Base-by-base conservation (phyloP, 1,140 invertebrate genomes). In the Lithobius niger region DNA sequence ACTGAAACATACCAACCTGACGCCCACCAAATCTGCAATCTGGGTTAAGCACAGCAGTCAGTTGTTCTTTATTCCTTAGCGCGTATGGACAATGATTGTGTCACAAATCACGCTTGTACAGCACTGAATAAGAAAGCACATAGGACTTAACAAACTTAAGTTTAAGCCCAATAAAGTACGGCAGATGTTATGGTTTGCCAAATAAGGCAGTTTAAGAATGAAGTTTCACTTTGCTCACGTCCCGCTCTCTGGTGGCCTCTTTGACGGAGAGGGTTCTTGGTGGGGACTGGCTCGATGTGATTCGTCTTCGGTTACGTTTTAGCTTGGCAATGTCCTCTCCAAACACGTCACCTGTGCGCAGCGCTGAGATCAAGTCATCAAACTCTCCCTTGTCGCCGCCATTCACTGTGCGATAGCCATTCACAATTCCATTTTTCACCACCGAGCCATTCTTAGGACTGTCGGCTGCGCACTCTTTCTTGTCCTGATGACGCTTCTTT, bases 291-390 rank as follows among this genome's bases (percentile, higher is more conserved):
- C 18, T 49, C 6, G 4, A 49, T 19, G 43, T 10, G 6, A 48
- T 31, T 48, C 54, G 44, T 4, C 54, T 43, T 27, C 54, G 51
- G 10, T 51, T 86, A 31, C 88, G 72, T 60, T 90, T 88, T 69
- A 90, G 88, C 67, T 91, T 92, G 26, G 88, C 89, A 58, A 97
- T 88, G 67, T 97, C 93, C 67, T 97, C 93, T 0, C 91, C 91
- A 67, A 97, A 98, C 0, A 97, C 91, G 67, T 97, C 94, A 0
- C 94, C 95, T 0, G 92, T 96, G 63, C 93, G 74, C 18, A 98
- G 71, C 0, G 94, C 94, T 1, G 90, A 96, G 64, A 98, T 97
- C 27, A 98, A 73, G 71, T 97, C 92, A 67, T 98, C 94, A 73
- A 98, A 98, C 73, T 98, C 94, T 36, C 73, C 72, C 56, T 71